Conservation (phyloP, 2,113 vertebrate genomes). For the Etia nguti region DNA sequence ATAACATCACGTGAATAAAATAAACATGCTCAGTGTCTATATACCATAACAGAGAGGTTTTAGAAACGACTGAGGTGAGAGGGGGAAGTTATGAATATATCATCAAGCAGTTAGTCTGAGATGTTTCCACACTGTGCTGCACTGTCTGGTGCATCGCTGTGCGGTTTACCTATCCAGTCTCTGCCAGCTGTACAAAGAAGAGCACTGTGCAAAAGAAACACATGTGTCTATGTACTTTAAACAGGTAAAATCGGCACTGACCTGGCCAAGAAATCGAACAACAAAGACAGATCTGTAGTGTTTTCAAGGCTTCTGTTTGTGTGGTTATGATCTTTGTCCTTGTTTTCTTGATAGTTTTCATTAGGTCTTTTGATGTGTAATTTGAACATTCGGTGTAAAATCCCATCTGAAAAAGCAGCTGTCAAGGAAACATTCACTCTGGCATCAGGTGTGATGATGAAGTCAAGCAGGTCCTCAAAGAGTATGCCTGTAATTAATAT, state of each 20-base stretch:
- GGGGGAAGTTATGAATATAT: slow-evolving; percentile 27
- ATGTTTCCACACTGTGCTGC: slow-evolving; percentile 18
- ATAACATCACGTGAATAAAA: background rate
- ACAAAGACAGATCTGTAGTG: background rate
- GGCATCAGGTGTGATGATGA: background rate
- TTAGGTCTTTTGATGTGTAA: background rate
- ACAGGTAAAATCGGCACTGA: background rate
- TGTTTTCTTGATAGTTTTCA: background rate
- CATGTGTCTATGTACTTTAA: background rate
- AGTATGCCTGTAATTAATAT: slow-evolving; percentile 26
- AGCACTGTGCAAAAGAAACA: background rate
- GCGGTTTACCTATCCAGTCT: slow-evolving; percentile 1
- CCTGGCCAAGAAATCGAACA: background rate
- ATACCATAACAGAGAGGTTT: background rate
- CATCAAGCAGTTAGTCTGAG: slow-evolving; percentile 7
- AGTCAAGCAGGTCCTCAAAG: background rate
- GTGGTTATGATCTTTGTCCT: background rate
- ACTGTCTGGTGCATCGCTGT: slow-evolving; percentile 4
- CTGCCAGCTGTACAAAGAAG: background rate
- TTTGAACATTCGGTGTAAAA: background rate
- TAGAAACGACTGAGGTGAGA: background rate
- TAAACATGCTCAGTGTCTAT: slow-evolving; percentile 1
- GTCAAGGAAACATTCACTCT: background rate
- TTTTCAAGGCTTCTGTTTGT: background rate
- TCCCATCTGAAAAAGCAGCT: background rate